Evolutionary conservation across 2,113 vertebrate genomes (phyloP).

Genomic region (Ondatra zibethicus): DNA sequence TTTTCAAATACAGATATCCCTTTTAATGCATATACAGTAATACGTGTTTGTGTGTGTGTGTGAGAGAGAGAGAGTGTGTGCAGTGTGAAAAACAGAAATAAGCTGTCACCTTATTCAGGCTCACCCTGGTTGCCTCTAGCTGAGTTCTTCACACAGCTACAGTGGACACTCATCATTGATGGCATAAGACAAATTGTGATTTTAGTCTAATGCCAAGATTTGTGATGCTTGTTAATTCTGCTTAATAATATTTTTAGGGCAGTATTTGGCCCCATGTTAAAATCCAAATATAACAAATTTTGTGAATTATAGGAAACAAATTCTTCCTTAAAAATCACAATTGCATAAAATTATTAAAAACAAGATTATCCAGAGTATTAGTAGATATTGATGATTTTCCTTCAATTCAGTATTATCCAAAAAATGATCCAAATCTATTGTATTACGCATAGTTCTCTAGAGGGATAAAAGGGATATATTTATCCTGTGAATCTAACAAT

Average conservation of each 20-base stretch:
- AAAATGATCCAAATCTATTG: neutral
- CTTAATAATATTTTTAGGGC: neutral
- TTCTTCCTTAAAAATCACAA: neutral
- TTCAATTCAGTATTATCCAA: neutral
- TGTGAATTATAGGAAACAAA: neutral
- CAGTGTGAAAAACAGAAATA: neutral
- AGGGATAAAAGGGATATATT: neutral
- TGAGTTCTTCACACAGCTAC: neutral
- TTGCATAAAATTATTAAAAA: constrained; percentile 13
- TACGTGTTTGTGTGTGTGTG: neutral
- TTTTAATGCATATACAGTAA: too few relatives aligned
- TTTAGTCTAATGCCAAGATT: neutral
- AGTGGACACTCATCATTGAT: neutral
- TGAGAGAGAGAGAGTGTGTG: too few relatives aligned
- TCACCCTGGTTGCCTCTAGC: neutral
- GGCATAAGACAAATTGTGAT: neutral
- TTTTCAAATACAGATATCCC: neutral
- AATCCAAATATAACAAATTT: constrained; percentile 47
- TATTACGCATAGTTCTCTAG: neutral
- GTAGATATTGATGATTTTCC: constrained; percentile 39
- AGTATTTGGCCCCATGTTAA: neutral
- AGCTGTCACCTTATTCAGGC: neutral
- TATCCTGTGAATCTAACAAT: neutral
- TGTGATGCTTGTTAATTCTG: neutral
- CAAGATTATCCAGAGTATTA: constrained; percentile 26